Evolutionary conservation across 2,113 vertebrate genomes (phyloP).

Genomic region (Eublepharis macularius): DNA sequence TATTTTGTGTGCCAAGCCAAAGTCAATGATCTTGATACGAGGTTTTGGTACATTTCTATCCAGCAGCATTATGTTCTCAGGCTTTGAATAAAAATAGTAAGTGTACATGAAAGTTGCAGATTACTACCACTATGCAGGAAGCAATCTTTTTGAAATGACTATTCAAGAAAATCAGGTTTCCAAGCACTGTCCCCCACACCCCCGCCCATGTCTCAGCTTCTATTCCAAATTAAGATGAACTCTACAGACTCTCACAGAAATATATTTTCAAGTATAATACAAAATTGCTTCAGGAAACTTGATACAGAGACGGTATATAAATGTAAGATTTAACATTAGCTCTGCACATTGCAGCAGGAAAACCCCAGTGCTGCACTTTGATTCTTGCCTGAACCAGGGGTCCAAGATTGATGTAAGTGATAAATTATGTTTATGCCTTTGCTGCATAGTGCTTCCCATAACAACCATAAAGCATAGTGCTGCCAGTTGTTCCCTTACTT

Average conservation of each 20-base stretch:
- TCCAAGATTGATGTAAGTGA: background rate
- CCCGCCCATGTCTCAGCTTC: background rate
- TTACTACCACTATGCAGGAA: background rate
- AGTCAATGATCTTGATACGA: slow-evolving; percentile 98
- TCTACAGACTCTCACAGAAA: background rate
- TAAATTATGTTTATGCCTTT: background rate
- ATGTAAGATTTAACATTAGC: background rate
- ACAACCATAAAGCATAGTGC: too few species aligned
- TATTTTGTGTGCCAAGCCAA: slow-evolving; percentile 97
- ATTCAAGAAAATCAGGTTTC: background rate
- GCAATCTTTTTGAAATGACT: background rate
- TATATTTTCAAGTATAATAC: background rate
- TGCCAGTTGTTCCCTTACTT: too few species aligned
- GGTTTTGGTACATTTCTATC: slow-evolving; percentile 91
- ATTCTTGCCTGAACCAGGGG: background rate
- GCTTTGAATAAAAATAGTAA: slow-evolving; percentile 72
- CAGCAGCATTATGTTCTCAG: slow-evolving; percentile 98
- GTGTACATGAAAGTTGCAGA: background rate
- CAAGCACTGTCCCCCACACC: background rate
- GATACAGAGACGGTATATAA: background rate
- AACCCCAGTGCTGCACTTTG: background rate
- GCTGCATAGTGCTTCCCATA: background rate
- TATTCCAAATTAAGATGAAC: background rate
- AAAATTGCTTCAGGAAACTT: background rate
- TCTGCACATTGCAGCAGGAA: background rate